Evolutionary conservation across 2,888 invertebrate genomes (phyloP), one percentile per base, ranked within the genome.

Genomic region (Polyommatus iphigenia): DNA sequence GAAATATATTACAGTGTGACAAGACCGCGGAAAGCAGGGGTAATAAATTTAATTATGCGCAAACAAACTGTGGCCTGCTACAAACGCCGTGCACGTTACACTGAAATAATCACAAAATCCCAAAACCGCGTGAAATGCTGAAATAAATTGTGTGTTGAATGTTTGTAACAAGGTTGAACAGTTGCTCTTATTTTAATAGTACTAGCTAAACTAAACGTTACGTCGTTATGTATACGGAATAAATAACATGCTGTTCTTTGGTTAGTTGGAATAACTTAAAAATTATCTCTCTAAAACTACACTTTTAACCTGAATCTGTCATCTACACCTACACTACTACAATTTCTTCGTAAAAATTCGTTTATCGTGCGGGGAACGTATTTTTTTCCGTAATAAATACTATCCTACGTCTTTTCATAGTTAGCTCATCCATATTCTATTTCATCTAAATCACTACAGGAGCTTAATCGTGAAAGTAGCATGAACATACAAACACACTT

Each of bases 11-110:
- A 73, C 50, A 46, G 41, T 24, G 73, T 46, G 73, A 73, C 75
- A 50, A 54, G 75, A 7, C 50, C 24, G 75, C 75, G 75, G 75
- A 75, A 29, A 54, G 50, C 50, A 15, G 50, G 75, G 15, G 73
- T 8, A 15, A 50, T 75, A 75, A 75, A 75, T 75, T 75, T 75
- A 75, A 75, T 50, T 75, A 75, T 75, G 29, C 72, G 41, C 72
- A 75, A 75, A 54, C 75, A 75, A 75, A 75, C 75, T 46, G 75
- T 50, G 54, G 75, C 75, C 73, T 50, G 46, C 41, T 24, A 15
- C 75, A 54, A 7, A 75, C 24, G 13, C 5, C 24, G 62, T 41
- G 15, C 59, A 76, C 41, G 36, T 20, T 62, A 76, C 75, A 76
- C 18, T 54, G 18, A 76, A 76, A 50, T 76, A 24, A 36, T 76